Evolutionary conservation across 37 sponge, comb jelly and placozoan genomes (phyloP).

Genomic region (Halichondria panicea): DNA sequence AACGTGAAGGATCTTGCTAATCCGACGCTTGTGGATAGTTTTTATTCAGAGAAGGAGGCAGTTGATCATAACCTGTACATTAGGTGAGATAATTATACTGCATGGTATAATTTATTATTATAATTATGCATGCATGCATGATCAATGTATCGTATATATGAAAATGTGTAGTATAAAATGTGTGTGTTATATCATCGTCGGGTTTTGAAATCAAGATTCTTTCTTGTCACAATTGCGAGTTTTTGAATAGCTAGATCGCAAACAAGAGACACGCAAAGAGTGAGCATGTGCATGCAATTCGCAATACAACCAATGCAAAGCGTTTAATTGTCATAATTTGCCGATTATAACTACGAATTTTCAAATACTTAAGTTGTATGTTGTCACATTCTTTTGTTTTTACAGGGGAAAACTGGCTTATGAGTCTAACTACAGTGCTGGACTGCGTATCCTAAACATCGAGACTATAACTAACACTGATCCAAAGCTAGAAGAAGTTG

Average conservation of each 20-base stretch:
- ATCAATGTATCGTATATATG: too few species aligned
- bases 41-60: conserved; percentile 43
- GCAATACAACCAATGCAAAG: too few species aligned
- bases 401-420: conserved; percentile 65
- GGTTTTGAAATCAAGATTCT: too few species aligned
- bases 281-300: too few species aligned
- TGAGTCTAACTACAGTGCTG: conserved; percentile 79
- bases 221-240: too few species aligned
- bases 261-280: too few species aligned
- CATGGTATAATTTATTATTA: not conserved
- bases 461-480: not conserved
- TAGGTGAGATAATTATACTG: conserved; percentile 18
- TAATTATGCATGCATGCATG: too few species aligned
- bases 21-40: conserved; percentile 19
- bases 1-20: conserved; percentile 51
- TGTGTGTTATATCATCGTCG: too few species aligned
- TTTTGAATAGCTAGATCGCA: too few species aligned
- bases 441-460: conserved; percentile 63
- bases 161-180: too few species aligned
- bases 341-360: not conserved
- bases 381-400: not conserved
- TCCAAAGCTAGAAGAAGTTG: conserved; percentile 40
- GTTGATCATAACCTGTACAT: conserved; percentile 81
- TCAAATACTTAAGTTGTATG: too few species aligned
- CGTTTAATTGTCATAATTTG: not conserved